Percentiles rank a stretch among this genome's conserved stretches.
phyloP scores from a whole-genome alignment of 2,797 vertebrate genomes.

The Holocentrus rufus region DNA sequence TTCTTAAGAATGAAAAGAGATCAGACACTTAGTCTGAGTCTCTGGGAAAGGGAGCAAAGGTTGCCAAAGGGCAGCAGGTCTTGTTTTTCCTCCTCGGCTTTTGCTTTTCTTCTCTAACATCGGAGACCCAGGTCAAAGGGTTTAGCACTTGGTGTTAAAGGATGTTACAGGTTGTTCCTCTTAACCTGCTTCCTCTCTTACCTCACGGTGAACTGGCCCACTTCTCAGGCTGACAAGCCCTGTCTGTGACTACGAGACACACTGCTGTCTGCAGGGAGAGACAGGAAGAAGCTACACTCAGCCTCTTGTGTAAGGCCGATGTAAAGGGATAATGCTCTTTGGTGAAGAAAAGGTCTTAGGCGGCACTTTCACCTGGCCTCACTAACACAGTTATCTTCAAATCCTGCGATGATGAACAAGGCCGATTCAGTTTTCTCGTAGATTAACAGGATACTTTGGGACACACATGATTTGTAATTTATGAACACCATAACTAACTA shows the following conservation, averaged over 20 bases:
- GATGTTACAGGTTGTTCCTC: constrained; percentile 62
- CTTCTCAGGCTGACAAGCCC: constrained; percentile 41
- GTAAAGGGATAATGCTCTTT: constrained; percentile 75
- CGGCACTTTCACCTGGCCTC: constrained; percentile 70
- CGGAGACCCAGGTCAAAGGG: neutral
- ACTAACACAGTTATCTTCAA: constrained; percentile 66
- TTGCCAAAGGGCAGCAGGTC: neutral
- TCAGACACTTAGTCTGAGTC: constrained; percentile 27
- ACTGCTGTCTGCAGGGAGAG: constrained; percentile 12
- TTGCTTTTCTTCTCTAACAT: constrained; percentile 20
- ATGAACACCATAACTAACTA: neutral
- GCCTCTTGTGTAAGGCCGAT: constrained; percentile 72
- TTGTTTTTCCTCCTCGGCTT: constrained; percentile 23
- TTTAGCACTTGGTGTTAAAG: constrained; percentile 44
- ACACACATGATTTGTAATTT: constrained; percentile 31
- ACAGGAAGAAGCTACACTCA: constrained; percentile 34
- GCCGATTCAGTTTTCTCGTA: constrained; percentile 5
- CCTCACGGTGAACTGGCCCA: constrained; percentile 62
- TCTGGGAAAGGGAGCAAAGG: constrained; percentile 42
- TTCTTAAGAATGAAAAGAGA: constrained; percentile 18
- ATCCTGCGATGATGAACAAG: constrained; percentile 42
- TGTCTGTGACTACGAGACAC: constrained; percentile 50
- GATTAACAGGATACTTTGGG: constrained; percentile 19
- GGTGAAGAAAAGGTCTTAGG: constrained; percentile 59
- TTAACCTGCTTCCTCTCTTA: constrained; percentile 65